Evolutionary conservation across 1,140 invertebrate species (phyloP).

Genomic region (Zaprionus gabonicus): DNA sequence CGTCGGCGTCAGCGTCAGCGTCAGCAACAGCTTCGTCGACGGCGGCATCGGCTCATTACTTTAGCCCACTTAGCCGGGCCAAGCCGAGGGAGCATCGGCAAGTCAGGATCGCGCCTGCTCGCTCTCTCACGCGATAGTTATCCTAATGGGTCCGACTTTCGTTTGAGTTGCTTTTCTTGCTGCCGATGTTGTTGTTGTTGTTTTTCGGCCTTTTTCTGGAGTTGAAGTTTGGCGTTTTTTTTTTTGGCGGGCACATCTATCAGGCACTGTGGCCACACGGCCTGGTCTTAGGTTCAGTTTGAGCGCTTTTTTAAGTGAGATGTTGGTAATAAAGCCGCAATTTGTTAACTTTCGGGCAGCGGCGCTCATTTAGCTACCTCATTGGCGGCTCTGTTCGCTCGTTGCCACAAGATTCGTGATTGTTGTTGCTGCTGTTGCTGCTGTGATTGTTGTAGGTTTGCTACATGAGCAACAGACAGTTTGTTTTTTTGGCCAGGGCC

Average conservation of each 20-base stretch:
- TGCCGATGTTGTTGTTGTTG: constrained; percentile 11
- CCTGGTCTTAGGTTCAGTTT: constrained; percentile 41
- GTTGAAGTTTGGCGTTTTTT: not conserved
- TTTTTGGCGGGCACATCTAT: constrained; percentile 75
- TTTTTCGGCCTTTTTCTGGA: constrained; percentile 9
- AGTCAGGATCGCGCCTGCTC: constrained; percentile 65
- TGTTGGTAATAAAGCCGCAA: constrained; percentile 82
- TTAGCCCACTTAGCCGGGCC: constrained; percentile 70
- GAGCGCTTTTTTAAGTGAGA: constrained; percentile 69
- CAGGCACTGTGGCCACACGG: constrained; percentile 31
- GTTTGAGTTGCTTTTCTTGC: constrained; percentile 54
- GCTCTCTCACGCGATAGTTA: constrained; percentile 81
- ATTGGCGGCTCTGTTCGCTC: constrained; percentile 77
- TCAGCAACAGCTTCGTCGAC: constrained; percentile 9
- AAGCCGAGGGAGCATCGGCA: constrained; percentile 53
- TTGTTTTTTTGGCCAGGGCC: constrained; percentile 17
- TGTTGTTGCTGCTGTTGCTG: constrained; percentile 37
- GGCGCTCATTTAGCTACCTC: constrained; percentile 79
- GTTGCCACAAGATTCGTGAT: constrained; percentile 57
- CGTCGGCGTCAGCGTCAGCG: constrained; percentile 13
- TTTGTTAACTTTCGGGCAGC: constrained; percentile 73
- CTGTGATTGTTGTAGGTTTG: constrained; percentile 17
- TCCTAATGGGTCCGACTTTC: constrained; percentile 80
- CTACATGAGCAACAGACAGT: constrained; percentile 31
- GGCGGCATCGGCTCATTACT: constrained; percentile 64